Conservation (phyloP, 2,888 invertebrate genomes). For the Zygothrica quintamaculata region DNA sequence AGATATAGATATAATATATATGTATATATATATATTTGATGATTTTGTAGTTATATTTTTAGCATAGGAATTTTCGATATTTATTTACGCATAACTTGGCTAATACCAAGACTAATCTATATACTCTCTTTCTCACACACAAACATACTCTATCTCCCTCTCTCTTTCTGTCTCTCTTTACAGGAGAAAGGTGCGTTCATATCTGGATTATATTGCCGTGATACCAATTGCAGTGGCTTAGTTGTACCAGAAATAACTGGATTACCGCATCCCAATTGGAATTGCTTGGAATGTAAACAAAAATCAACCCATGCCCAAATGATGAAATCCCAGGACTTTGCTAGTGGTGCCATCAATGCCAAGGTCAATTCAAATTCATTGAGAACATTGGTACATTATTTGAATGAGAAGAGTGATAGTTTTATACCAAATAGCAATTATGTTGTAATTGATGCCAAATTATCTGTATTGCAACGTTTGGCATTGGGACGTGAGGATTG, state of each 20-base stretch:
- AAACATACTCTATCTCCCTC: too few relatives aligned
- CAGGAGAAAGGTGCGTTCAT: constrained; percentile 83
- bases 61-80: constrained; percentile 42
- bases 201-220: constrained; percentile 85
- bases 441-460: constrained; percentile 82
- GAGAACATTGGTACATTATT: constrained; percentile 77
- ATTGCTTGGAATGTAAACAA: constrained; percentile 87
- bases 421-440: constrained; percentile 83
- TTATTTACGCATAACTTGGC: constrained; percentile 4
- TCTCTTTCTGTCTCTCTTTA: constrained; percentile 21
- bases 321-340: constrained; percentile 83
- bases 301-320: constrained; percentile 82
- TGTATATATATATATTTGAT: constrained; percentile 50
- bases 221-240: constrained; percentile 82
- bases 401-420: constrained; percentile 81
- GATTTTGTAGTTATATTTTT: constrained; percentile 39
- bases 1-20: constrained; percentile 7
- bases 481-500: constrained; percentile 75
- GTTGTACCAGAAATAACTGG: constrained; percentile 87
- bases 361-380: constrained; percentile 81
- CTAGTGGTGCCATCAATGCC: constrained; percentile 82
- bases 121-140: too few relatives aligned
- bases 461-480: constrained; percentile 79
- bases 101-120: constrained; percentile 6
- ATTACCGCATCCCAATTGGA: constrained; percentile 87